These are phyloP conservation scores for Falco berigora DNA, from an alignment of 2,797 vertebrate species.

Conservation along the genomic window DNA sequence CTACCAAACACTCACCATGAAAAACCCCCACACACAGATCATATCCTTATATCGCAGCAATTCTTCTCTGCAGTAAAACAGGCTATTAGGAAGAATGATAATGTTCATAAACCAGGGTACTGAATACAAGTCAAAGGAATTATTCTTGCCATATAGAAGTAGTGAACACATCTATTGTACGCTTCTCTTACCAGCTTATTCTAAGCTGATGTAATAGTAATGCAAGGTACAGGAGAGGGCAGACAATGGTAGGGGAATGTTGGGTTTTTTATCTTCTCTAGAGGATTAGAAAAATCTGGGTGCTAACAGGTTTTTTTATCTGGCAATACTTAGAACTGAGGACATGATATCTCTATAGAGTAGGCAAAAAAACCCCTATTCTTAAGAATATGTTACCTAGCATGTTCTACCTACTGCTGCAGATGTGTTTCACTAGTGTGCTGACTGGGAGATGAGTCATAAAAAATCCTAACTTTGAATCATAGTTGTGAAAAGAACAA, in stretches of 20 bases:
- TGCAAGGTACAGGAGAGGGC: not conserved
- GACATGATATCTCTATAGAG: not conserved
- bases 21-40: not conserved
- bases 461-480: not conserved
- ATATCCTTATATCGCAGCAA: not conserved
- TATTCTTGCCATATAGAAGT: not conserved
- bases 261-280: not conserved
- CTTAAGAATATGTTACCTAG: not conserved
- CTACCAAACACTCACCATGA: not conserved
- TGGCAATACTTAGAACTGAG: not conserved
- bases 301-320: not conserved
- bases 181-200: not conserved
- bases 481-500: not conserved
- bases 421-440: not conserved
- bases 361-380: not conserved
- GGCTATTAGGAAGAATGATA: not conserved
- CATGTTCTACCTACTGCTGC: not conserved
- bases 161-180: not conserved
- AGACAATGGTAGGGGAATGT: not conserved
- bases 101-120: not conserved
- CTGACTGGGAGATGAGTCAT: not conserved
- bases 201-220: not conserved
- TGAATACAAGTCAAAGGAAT: slow-evolving; percentile 5
- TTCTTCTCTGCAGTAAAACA: not conserved
- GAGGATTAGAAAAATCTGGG: slow-evolving; percentile 7